Evolutionary conservation across 2,888 invertebrate genomes (phyloP).

Genomic region (Philhelius pedissequus): DNA sequence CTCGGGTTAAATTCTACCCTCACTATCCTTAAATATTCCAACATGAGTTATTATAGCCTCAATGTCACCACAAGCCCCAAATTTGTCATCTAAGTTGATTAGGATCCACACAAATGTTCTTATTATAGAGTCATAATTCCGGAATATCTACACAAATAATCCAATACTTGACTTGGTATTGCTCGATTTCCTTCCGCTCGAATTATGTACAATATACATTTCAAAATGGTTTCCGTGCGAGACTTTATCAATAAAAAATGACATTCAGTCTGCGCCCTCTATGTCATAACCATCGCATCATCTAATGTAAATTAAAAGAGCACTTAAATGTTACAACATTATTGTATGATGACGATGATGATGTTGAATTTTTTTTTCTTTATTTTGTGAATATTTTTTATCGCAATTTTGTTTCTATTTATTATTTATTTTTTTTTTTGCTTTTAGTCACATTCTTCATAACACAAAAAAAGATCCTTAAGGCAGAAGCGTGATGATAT

Average conservation of each 20-base stretch:
- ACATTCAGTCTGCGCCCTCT: constrained; percentile 13
- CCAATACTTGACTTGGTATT: neutral
- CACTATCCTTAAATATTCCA: no score
- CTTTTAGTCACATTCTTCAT: neutral
- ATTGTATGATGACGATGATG: neutral
- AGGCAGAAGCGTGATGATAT: constrained; percentile 23
- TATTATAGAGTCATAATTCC: neutral
- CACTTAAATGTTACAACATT: constrained; percentile 8
- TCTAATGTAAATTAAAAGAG: constrained; percentile 36
- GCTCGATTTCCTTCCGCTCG: neutral
- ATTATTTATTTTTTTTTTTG: neutral
- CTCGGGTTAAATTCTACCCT: no score
- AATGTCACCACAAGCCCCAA: neutral
- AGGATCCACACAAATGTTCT: neutral
- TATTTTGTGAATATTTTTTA: neutral
- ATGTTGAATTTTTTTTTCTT: neutral
- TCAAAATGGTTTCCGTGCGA: neutral
- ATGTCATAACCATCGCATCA: constrained; percentile 6
- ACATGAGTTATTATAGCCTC: no score
- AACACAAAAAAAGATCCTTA: neutral
- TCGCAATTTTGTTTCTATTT: neutral
- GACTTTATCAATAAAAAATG: constrained; percentile 9
- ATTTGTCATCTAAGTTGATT: neutral
- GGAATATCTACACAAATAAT: neutral
- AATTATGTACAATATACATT: neutral